Base-by-base conservation (phyloP, 2,888 invertebrate species). In the Cylindroiulus punctatus region DNA sequence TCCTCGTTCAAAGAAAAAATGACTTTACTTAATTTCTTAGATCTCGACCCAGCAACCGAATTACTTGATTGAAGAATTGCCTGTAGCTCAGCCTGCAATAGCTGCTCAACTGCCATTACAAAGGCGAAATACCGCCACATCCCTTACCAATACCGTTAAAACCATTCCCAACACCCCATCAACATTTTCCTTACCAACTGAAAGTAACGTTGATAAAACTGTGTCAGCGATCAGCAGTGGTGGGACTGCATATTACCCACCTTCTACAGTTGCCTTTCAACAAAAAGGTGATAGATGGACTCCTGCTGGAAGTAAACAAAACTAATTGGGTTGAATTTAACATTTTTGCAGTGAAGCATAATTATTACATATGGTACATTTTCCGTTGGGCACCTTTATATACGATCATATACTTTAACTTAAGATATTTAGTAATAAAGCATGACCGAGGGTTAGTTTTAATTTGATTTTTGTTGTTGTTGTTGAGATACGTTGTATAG, bases 151-250 rank as follows among this genome's bases (percentile, higher is more conserved):
- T 1, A 10, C 44, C 14, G n/a, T n/a, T n/a, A n/a, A n/a, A n/a
- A 17, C 47, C 17, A 10, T 44, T 8, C 44, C 44, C 10, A 44
- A 44, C 14, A 10, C 44, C 14, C 19, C 52, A 52, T 10, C n/a
- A 19, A 52, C 52, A n/a, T 52, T n/a, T 52, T 19, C 52, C 12
- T 10, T 52, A 17, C 52, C 52, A 2, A 52, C 52, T 52, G 52
- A 52, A n/a, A 52, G 17, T n/a, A 52, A 52, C n/a, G 52, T 52
- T 52, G 52, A 52, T n/a, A 52, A 52, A 52, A 52, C 52, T n/a
- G 52, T 52, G n/a, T 52, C 52, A 52, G 7, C 52, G 52, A 52
- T 52, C 2, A 52, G 17, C 19, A 52, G 52, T 52, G 52, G 52
- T n/a, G 52, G 52, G 1, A 52, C 52, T n/a, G 1, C 52, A n/a